Evolutionary conservation across 1,140 invertebrate genomes (phyloP), one percentile per base, ranked within the genome.

Genomic region (Tenebrio molitor): DNA sequence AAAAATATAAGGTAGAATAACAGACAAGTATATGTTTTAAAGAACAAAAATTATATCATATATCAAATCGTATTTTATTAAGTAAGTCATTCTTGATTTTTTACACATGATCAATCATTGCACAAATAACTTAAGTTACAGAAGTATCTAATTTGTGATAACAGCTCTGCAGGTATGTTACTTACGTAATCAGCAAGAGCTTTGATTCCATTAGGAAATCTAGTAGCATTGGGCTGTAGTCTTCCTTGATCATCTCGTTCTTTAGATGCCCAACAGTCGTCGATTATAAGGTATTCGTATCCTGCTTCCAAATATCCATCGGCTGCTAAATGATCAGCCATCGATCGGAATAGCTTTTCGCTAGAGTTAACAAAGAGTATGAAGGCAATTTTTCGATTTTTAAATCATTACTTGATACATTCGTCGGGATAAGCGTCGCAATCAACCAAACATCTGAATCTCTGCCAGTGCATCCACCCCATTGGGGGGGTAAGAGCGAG

Each of bases 221-320:
- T 84, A 34, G 87, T 79, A 15, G 86, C 86, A 82, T 96, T 92
- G 0, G 94, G 84, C 69, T 91, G 89, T 14, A 97, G 84, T 75
- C 87, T 86, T 8, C 91, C 89, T 15, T 89, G 80, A 33, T 79
- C 80, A 75, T 91, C 90, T 34, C 95, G 84, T 53, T 89, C 79
- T 71, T 89, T 89, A 41, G 90, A 90, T 72, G 91, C 80, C 95
- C 95, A 97, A 81, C 95, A 97, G 83, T 97, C 95, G 81, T 97
- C 95, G 64, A 97, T 91, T 68, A 92, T 94, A 0, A 96, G 85
- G 78, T 95, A 94, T 76, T 95, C 88, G 81, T 96, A 97, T 0
- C 95, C 95, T 8, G 88, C 91, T 36, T 88, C 90, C 33, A 88
- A 85, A 81, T 93, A 97, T 2, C 95, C 95, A 75, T 95, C 92